Evolutionary conservation across 2,888 invertebrate genomes (phyloP).

Genomic region (Halictus ligatus): DNA sequence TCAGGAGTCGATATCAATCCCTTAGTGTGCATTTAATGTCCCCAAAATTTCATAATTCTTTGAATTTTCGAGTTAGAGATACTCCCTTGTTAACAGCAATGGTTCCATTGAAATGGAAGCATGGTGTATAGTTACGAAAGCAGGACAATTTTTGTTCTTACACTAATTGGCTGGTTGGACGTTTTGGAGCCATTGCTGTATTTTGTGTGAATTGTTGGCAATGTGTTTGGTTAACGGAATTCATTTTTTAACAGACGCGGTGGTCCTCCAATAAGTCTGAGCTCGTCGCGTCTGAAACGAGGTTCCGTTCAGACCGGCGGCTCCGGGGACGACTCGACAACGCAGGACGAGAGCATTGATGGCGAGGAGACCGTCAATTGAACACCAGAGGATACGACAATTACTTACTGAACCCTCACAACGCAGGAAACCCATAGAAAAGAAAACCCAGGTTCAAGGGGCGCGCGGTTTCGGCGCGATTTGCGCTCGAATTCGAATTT

Average conservation of each 20-base stretch:
- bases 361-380: conserved; percentile 88
- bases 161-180: neutral
- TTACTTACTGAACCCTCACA: conserved; percentile 49
- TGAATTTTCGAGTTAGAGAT: neutral
- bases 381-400: conserved; percentile 59
- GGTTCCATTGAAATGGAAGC: neutral
- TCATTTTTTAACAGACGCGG: conserved; percentile 81
- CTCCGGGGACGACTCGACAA: conserved; percentile 91
- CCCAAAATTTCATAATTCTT: neutral
- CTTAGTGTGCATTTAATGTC: neutral
- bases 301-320: conserved; percentile 89
- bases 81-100: neutral
- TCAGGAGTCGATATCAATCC: neutral
- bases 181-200: neutral
- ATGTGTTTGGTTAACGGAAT: neutral
- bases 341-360: conserved; percentile 91
- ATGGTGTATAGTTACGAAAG: neutral
- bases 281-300: conserved; percentile 89
- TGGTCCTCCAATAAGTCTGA: conserved; percentile 87
- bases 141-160: neutral
- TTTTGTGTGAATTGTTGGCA: neutral
- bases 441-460: conserved; percentile 44
- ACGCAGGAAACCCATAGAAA: conserved; percentile 49
- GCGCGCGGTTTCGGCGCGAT: conserved; percentile 30
- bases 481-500: conserved; percentile 40